Conservation (phyloP, 1,140 invertebrate genomes). For the Pararge aegeria region DNA sequence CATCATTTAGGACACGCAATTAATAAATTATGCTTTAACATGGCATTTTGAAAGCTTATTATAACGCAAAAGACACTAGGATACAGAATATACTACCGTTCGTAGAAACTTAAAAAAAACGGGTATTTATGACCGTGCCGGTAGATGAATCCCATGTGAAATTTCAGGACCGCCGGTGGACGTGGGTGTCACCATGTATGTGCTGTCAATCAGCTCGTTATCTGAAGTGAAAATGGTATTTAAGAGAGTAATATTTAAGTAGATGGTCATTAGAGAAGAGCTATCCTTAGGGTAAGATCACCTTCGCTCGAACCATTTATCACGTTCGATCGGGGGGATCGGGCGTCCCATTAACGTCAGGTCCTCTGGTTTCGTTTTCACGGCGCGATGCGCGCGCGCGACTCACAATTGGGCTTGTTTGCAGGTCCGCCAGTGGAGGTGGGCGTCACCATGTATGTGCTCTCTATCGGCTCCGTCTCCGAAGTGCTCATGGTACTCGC, state of each 20-base stretch:
- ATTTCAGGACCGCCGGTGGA: conserved; percentile 95
- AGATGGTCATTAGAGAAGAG: conserved; percentile 70
- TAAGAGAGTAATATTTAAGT: conserved; percentile 80
- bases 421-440: conserved; percentile 97
- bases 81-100: too few species aligned
- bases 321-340: conserved; percentile 51
- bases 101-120: too few species aligned
- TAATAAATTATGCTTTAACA: too few species aligned
- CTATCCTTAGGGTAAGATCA: conserved; percentile 76
- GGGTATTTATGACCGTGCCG: too few species aligned
- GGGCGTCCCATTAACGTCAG: conserved; percentile 49
- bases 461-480: conserved; percentile 98
- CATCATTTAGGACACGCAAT: too few species aligned
- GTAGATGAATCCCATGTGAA: conserved; percentile 56
- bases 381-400: conserved; percentile 64
- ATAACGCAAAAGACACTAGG: too few species aligned
- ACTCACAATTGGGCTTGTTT: conserved; percentile 81
- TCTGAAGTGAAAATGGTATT: conserved; percentile 99
- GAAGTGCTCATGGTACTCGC: conserved; percentile 97
- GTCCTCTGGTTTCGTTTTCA: conserved; percentile 78
- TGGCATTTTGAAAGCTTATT: too few species aligned
- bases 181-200: conserved; percentile 98
- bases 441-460: conserved; percentile 98
- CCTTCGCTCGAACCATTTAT: conserved; percentile 77
- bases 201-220: too few species aligned